A percentile compares a stretch with the other conserved stretches of the same genome.
phyloP scores from a whole-genome alignment of 2,888 invertebrate species.

The Aricia artaxerxes region DNA sequence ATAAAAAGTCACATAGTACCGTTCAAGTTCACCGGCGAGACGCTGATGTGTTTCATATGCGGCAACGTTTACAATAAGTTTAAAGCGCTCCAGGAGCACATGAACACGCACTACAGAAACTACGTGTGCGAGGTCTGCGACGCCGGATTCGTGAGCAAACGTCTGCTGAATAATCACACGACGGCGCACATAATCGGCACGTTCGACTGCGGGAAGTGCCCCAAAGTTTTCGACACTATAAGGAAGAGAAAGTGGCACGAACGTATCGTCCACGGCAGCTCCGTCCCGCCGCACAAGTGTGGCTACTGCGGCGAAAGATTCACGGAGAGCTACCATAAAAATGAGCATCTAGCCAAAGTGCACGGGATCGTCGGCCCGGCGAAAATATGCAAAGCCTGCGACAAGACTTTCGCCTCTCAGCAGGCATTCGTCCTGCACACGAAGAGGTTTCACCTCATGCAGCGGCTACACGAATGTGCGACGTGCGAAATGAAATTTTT shows the following conservation, averaged over 20 bases:
- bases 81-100: conserved; percentile 53
- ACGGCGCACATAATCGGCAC: conserved; percentile 44
- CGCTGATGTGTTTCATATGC: conserved; percentile 53
- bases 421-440: conserved; percentile 49
- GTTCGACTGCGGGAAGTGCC: conserved; percentile 48
- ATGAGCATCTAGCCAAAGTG: conserved; percentile 49
- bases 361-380: conserved; percentile 49
- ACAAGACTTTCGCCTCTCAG: conserved; percentile 47
- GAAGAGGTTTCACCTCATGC: conserved; percentile 59
- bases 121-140: conserved; percentile 54
- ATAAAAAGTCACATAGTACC: conserved; percentile 57
- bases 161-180: conserved; percentile 44
- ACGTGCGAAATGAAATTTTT: conserved; percentile 62
- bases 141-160: conserved; percentile 50
- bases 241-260: conserved; percentile 48
- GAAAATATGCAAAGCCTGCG: conserved; percentile 54
- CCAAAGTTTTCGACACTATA: conserved; percentile 46
- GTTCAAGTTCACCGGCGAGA: conserved; percentile 53
- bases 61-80: conserved; percentile 50
- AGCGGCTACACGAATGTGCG: conserved; percentile 57
- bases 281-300: conserved; percentile 49
- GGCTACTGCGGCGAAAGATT: conserved; percentile 53
- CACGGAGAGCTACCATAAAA: conserved; percentile 47
- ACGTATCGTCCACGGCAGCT: conserved; percentile 41
- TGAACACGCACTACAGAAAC: conserved; percentile 57